Percentiles rank a stretch among this genome's conserved stretches.
These are phyloP conservation scores for silkworm (Bombyx mori) DNA, from an alignment of 1,140 invertebrate genomes.

Conservation along the genomic window DNA sequence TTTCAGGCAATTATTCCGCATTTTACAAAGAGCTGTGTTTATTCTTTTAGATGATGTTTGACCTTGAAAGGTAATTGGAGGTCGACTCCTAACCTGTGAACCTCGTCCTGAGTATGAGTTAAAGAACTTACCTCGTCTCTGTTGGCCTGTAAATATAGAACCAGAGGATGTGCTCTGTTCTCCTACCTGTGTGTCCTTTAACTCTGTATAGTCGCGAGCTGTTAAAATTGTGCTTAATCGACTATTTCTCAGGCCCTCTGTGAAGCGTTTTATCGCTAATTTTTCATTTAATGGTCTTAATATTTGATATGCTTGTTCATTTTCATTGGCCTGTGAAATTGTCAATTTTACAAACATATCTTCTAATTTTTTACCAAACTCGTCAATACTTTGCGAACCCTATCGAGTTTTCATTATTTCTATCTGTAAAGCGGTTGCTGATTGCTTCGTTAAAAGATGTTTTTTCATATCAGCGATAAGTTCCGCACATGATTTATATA, in stretches of 20 bases:
- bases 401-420: constrained; percentile 8
- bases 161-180: no score
- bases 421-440: constrained; percentile 9
- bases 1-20: no score
- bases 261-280: constrained; percentile 16
- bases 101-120: no score
- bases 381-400: constrained; percentile 9
- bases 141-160: no score
- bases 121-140: no score
- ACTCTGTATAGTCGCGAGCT: constrained; percentile 6
- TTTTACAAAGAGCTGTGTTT: no score
- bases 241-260: constrained; percentile 13
- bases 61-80: no score
- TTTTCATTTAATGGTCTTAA: constrained; percentile 19
- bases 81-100: no score
- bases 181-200: no score
- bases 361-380: constrained; percentile 18
- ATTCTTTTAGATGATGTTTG: no score
- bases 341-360: constrained; percentile 18
- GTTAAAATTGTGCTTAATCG: constrained; percentile 12
- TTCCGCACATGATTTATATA: constrained; percentile 8
- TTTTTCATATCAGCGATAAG: constrained; percentile 14
- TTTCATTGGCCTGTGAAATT: constrained; percentile 17
- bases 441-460: constrained; percentile 9
- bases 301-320: constrained; percentile 9